Conservation (phyloP, 64 coral and sea anemone species). For the Montipora sp. region DNA sequence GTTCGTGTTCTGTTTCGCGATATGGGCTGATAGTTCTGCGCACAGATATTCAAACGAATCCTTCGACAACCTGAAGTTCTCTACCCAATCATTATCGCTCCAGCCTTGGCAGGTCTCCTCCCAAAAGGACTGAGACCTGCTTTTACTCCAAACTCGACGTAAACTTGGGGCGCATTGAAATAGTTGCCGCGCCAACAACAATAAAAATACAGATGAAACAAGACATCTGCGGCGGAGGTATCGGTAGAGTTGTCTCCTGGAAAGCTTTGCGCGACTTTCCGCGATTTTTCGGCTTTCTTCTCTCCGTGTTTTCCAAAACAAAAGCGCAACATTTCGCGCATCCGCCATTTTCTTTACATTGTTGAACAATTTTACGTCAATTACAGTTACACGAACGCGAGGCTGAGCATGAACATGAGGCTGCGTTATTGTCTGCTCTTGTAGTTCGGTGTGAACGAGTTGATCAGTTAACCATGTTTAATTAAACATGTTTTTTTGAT, state of each 20-base stretch:
- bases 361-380: too few species aligned
- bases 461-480: neutral
- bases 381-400: neutral
- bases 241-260: neutral
- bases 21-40: neutral
- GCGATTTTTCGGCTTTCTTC: neutral
- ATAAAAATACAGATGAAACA: neutral
- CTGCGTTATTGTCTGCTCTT: neutral
- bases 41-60: neutral
- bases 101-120: neutral
- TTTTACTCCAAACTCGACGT: neutral
- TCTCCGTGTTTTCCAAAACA: neutral
- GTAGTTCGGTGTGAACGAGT: neutral
- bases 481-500: neutral
- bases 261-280: neutral
- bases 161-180: neutral
- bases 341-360: neutral
- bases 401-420: conserved; percentile 25
- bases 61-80: neutral
- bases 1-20: neutral
- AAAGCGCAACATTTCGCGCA: neutral
- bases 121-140: too few species aligned
- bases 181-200: neutral
- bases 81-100: neutral
- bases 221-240: conserved; percentile 1